These are phyloP conservation scores for Gorsachius magnificus DNA, from an alignment of 2,797 vertebrate species.

Conservation along the genomic window DNA sequence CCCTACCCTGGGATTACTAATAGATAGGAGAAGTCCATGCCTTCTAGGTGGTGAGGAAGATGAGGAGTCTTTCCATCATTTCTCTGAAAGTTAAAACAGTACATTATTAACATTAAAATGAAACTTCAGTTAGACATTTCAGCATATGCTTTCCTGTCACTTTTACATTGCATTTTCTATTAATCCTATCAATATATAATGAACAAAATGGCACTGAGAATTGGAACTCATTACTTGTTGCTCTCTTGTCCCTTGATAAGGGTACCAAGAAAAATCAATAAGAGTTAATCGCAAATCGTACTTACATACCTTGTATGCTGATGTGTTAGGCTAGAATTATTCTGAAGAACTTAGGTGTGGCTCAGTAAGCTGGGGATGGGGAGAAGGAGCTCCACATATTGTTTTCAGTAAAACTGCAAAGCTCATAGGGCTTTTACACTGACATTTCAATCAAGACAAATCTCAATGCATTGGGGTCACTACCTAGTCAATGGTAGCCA, in stretches of 20 bases:
- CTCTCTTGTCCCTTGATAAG: not conserved
- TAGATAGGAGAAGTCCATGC: not conserved
- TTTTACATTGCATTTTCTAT: not conserved
- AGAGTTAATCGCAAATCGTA: not conserved
- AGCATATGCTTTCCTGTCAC: not conserved
- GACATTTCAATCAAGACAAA: not conserved
- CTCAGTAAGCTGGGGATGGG: not conserved
- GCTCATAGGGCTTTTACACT: not conserved
- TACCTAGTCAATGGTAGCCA: not conserved
- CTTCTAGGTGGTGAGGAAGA: not conserved
- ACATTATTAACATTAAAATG: not conserved
- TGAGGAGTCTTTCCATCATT: not conserved
- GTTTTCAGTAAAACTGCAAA: not conserved
- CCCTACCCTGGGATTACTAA: not conserved
- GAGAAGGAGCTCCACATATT: not conserved
- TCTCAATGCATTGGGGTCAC: not conserved
- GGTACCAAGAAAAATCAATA: not conserved
- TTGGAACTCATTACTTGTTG: not conserved
- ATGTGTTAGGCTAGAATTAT: not conserved
- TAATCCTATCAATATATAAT: not conserved
- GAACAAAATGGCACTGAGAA: not conserved
- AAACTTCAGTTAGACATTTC: not conserved
- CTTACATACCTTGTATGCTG: not conserved
- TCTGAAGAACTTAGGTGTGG: not conserved
- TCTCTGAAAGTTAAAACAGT: conserved; percentile 36